phyloP scores from a whole-genome alignment of 2,888 invertebrate species.

The Fragum sueziense region DNA sequence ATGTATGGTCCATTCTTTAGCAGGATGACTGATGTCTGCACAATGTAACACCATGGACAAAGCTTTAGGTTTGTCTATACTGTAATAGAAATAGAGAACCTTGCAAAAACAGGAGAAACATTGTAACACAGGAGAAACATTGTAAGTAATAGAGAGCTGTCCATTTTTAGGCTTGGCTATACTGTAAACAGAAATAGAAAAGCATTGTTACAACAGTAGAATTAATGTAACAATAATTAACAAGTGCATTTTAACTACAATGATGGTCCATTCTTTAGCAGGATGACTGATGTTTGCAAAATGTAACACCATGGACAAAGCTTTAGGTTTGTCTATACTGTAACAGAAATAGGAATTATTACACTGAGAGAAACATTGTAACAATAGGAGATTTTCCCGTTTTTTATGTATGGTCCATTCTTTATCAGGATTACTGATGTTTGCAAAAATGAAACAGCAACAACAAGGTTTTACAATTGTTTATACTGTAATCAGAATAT shows the following conservation, averaged over 20 bases:
- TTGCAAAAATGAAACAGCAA: constrained; percentile 97
- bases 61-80: constrained; percentile 96
- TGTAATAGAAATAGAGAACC: constrained; percentile 76
- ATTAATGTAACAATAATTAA: no score
- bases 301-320: constrained; percentile 94
- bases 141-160: no score
- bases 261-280: constrained; percentile 89
- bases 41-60: constrained; percentile 95
- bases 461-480: constrained; percentile 95
- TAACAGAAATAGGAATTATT: constrained; percentile 38
- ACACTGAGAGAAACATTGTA: no score
- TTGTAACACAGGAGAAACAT: no score
- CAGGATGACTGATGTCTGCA: constrained; percentile 97
- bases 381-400: constrained; percentile 97
- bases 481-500: constrained; percentile 85
- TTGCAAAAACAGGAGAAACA: no score
- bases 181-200: constrained; percentile 80
- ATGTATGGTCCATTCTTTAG: constrained; percentile 89
- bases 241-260: no score
- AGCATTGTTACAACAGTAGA: no score
- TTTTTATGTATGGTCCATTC: constrained; percentile 87
- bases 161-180: constrained; percentile 90
- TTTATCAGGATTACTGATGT: constrained; percentile 97
- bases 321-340: constrained; percentile 95
- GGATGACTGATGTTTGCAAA: constrained; percentile 98